Percentiles rank a stretch among this genome's conserved stretches.
These are phyloP conservation scores for Chrysemys picta DNA, from an alignment of 2,113 vertebrate genomes.

Conservation along the genomic window DNA sequence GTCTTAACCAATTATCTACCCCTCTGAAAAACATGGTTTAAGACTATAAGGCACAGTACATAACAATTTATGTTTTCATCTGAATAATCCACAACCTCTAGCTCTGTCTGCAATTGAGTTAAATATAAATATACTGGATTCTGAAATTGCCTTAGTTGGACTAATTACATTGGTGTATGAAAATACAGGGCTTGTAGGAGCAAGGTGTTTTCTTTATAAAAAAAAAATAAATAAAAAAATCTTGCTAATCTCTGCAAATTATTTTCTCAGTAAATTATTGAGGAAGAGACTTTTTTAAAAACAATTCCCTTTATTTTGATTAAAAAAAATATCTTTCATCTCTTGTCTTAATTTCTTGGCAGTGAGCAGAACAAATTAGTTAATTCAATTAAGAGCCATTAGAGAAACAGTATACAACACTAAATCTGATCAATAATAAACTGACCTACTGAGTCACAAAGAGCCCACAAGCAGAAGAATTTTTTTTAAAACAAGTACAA, in stretches of 20 bases:
- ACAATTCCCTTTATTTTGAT: constrained; percentile 28
- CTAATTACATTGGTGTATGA: constrained; percentile 17
- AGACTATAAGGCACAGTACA: constrained; percentile 24
- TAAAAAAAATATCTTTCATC: constrained; percentile 46
- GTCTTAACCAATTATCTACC: constrained; percentile 33
- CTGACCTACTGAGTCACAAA: constrained; percentile 44
- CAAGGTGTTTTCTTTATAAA: not conserved
- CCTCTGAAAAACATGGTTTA: constrained; percentile 38
- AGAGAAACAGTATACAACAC: constrained; percentile 26
- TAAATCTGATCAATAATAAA: constrained; percentile 44
- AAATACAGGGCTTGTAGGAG: not conserved
- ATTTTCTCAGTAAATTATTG: not conserved
- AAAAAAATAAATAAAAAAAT: not conserved
- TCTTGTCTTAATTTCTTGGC: constrained; percentile 50
- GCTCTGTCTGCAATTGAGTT: not conserved
- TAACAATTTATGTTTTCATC: constrained; percentile 17
- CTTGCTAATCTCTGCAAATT: not conserved
- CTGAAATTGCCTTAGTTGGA: not conserved
- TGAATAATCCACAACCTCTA: not conserved
- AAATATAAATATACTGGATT: constrained; percentile 9
- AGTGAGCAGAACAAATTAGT: constrained; percentile 50
- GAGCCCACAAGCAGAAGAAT: not conserved
- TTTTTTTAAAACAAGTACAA: not conserved
- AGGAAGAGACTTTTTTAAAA: not conserved
- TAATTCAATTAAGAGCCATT: constrained; percentile 59